Evolutionary conservation across 1,140 invertebrate species (phyloP).

Genomic region (Zaprionus kolodkinae): DNA sequence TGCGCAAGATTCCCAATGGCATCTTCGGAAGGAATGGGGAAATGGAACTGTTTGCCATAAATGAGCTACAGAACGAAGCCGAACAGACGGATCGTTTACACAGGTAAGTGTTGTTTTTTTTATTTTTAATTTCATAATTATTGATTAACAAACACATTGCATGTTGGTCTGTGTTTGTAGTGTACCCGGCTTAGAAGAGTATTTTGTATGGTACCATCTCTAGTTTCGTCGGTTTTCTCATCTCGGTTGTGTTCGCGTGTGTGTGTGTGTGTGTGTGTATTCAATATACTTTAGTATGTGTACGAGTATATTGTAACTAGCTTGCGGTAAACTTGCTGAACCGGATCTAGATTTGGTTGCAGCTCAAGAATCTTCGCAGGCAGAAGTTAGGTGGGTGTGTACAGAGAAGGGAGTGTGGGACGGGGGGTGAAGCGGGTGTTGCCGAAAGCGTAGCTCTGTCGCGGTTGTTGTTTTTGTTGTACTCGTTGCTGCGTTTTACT

Average conservation of each 20-base stretch:
- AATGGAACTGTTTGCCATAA: constrained; percentile 94
- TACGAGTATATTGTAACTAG: constrained; percentile 68
- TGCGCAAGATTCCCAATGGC: constrained; percentile 98
- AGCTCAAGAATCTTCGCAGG: constrained; percentile 71
- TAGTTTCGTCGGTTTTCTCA: constrained; percentile 36
- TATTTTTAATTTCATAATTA: not conserved
- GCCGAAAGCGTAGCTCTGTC: constrained; percentile 56
- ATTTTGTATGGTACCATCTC: constrained; percentile 35
- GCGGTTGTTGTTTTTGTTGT: constrained; percentile 31
- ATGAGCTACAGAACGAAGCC: constrained; percentile 90
- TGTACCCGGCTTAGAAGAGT: not conserved
- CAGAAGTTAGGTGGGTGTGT: constrained; percentile 25
- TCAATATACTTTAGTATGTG: constrained; percentile 4
- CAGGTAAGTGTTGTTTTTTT: constrained; percentile 86
- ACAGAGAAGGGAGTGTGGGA: not conserved
- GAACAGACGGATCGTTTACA: constrained; percentile 96
- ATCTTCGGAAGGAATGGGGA: constrained; percentile 97
- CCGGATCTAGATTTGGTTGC: constrained; percentile 80
- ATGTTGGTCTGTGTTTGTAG: not conserved
- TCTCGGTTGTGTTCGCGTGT: constrained; percentile 20
- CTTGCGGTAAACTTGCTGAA: constrained; percentile 82
- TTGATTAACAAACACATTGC: not conserved
- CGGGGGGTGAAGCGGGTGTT: constrained; percentile 17
- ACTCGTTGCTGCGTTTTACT: constrained; percentile 21
- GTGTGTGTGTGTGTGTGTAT: constrained; percentile 12